Evolutionary conservation across 2,888 invertebrate species (phyloP).

Genomic region (Orchesella flavescens): DNA sequence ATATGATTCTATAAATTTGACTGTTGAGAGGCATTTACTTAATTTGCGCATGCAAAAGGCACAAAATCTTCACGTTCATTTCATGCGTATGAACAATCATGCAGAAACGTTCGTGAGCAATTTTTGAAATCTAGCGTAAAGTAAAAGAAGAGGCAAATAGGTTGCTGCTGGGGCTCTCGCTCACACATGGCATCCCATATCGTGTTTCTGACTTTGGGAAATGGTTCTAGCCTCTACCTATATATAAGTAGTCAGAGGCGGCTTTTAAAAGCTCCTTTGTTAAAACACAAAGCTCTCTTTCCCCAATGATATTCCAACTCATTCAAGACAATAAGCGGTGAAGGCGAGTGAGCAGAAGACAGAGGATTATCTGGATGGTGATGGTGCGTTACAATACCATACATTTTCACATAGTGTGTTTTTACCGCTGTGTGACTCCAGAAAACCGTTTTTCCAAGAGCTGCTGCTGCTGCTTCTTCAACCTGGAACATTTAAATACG

Average conservation of each 20-base stretch:
- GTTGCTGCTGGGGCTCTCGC: too few relatives aligned
- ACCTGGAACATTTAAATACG: too few relatives aligned
- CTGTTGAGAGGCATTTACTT: constrained; percentile 13
- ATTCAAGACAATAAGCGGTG: background rate
- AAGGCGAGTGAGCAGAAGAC: background rate
- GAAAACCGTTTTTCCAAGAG: too few relatives aligned
- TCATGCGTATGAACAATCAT: background rate
- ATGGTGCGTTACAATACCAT: background rate
- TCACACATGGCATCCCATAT: too few relatives aligned
- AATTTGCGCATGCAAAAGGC: constrained; percentile 18
- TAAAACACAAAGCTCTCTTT: background rate
- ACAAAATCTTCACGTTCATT: constrained; percentile 1
- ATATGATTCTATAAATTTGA: background rate
- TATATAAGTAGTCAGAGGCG: too few relatives aligned
- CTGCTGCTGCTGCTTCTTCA: too few relatives aligned
- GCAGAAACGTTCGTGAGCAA: background rate
- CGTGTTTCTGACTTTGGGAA: too few relatives aligned
- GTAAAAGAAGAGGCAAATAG: background rate
- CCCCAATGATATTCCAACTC: background rate
- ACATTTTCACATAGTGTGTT: background rate
- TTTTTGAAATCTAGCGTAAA: constrained; percentile 4
- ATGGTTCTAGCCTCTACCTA: too few relatives aligned
- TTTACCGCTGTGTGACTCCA: too few relatives aligned
- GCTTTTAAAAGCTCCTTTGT: too few relatives aligned
- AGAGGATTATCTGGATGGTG: background rate